phyloP scores from a whole-genome alignment of 2,113 vertebrate species.

The Arizona elegans region DNA sequence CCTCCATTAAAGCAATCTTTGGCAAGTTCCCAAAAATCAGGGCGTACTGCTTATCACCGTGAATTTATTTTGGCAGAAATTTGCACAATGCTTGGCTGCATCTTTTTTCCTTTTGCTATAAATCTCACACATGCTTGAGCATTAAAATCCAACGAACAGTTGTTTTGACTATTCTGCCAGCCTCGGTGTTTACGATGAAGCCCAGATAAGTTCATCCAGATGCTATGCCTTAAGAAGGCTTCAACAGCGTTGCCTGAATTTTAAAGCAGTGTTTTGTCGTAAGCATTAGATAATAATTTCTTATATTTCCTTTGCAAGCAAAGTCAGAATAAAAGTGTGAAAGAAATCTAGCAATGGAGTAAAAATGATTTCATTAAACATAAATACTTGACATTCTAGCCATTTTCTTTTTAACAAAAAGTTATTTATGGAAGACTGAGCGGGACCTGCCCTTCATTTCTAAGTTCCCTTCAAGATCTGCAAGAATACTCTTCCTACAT shows the following conservation, averaged over 20 bases:
- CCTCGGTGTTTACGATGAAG: background rate
- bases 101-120: background rate
- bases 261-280: background rate
- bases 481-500: background rate
- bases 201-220: background rate
- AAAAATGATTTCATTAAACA: background rate
- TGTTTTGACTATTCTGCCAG: background rate
- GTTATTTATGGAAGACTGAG: background rate
- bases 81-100: constrained; percentile 31
- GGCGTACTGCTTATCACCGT: background rate
- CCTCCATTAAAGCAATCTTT: background rate
- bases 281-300: background rate
- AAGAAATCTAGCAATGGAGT: background rate
- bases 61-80: constrained; percentile 1
- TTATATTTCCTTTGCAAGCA: background rate
- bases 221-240: background rate
- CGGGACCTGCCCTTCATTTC: background rate
- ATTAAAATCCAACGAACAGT: constrained; percentile 8
- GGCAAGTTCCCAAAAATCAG: background rate
- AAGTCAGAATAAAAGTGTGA: accelerated
- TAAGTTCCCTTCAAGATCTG: background rate
- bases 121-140: background rate
- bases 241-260: background rate
- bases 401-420: background rate
- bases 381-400: background rate